Base-by-base conservation (phyloP, 2,888 invertebrate genomes). In the Morpho achilles region DNA sequence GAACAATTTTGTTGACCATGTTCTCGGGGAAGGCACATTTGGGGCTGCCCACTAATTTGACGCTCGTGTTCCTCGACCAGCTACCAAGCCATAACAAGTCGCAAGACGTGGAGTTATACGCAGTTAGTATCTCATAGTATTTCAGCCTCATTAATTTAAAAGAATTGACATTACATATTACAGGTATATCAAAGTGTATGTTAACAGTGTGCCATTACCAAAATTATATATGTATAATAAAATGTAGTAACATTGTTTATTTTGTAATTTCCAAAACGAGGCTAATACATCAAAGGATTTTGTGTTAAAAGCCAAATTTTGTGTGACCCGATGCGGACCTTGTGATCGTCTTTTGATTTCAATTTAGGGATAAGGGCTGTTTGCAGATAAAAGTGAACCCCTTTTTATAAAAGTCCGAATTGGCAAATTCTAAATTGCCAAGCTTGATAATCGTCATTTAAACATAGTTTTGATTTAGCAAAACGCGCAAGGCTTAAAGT, bases 41-140 rank as follows among this genome's bases (percentile, higher is more conserved):
- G 4, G 96, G 95, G 53, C 93, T 91, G 43, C 94, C 93, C 58
- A 92, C 91, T 7, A 96, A 82, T 77, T 95, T 96, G 0, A 96
- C 92, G 40, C 93, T 91, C 3, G 92, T 90, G 69, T 93, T 93
- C 69, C 92, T 89, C 0, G 93, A 88, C 96, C 95, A 96, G 59
- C 94, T 94, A 9, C 95, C 92, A 0, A 97, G 86, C 96, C 97
- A 97, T 41, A 94, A 90, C 0, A 97, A 79, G 40, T 94, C 93
- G 75, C 97, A 97, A 76, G n/a, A n/a, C n/a, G n/a, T n/a, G n/a
- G n/a, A n/a, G 32, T 32, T 5, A 32, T 3, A 32, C 32, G 32
- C 3, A 32, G 5, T 32, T 32, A 32, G 32, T 32, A 32, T 32
- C 3, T 32, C 32, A 32, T 32, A 32, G 5, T 32, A 32, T 32